Percentiles rank a stretch among this genome's conserved stretches.
These are phyloP conservation scores for Diadumene lineata DNA, from an alignment of 92 coral and sea anemone species.

Conservation along the genomic window DNA sequence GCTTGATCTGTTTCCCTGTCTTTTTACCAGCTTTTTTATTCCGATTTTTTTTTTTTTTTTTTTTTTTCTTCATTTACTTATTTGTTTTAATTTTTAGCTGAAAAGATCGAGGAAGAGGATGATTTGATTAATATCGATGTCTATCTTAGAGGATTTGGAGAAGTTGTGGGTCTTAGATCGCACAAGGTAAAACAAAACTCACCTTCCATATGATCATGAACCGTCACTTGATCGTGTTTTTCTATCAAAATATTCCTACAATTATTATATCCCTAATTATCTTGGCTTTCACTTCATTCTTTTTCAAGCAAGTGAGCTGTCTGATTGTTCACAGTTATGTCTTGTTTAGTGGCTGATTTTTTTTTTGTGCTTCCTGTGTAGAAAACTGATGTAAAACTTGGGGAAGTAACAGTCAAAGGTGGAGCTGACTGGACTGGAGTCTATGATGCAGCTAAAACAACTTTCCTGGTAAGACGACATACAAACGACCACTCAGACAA, in stretches of 20 bases:
- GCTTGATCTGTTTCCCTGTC: background rate
- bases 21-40: background rate
- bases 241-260: too few relatives aligned
- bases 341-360: background rate
- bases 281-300: too few relatives aligned
- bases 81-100: background rate
- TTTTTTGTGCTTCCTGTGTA: slow-evolving; percentile 12
- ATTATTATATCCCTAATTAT: too few relatives aligned
- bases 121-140: slow-evolving; percentile 48
- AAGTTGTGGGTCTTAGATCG: slow-evolving; percentile 11
- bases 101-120: slow-evolving; percentile 8
- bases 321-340: background rate
- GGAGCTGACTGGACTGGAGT: slow-evolving; percentile 79
- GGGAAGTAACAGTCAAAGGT: slow-evolving; percentile 58
- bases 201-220: too few relatives aligned
- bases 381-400: slow-evolving; percentile 73
- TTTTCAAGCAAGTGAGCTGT: too few relatives aligned
- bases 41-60: background rate
- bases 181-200: slow-evolving; percentile 29
- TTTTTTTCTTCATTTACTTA: too few relatives aligned
- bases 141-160: slow-evolving; percentile 58
- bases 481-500: too few relatives aligned
- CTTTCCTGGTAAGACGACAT: slow-evolving; percentile 55
- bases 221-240: too few relatives aligned
- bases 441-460: slow-evolving; percentile 69